Base-by-base conservation (phyloP, 2,797 vertebrate species). In the Bradypodion pumilum region DNA sequence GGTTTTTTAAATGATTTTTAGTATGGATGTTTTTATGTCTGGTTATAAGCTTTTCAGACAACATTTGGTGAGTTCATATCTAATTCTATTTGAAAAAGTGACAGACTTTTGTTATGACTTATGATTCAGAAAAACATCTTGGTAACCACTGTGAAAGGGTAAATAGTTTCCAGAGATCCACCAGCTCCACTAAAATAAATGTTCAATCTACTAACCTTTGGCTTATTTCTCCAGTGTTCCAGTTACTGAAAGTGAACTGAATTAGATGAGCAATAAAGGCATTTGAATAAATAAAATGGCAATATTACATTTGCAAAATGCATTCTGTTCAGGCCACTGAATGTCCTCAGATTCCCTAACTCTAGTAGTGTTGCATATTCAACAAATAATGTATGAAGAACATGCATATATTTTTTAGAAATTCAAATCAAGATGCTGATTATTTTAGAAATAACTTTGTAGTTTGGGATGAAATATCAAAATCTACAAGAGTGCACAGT, bases 331-430 rank as follows among this genome's bases (percentile, higher is more conserved):
- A 85, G 85, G 85, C 86, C 59, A 7, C 69, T 91, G 80, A n/a
- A 63, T 27, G 81, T 78, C 81, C 6, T 68, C 70, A 87, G 87
- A 90, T 83, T 87, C 19, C 27, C 88, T 49, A 74, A 9, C 13
- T 89, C 63, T 63, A 56, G 74, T 35, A 91, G 88, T n/a, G 23
- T 74, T 78, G 27, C 73, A 68, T 46, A 83, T 42, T 91, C 85
- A 91, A 85, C 75, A 94, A 88, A 83, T 52, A 83, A 2, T 63
- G 56, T 91, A 87, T 79, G 86, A 89, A 89, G 73, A 83, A 83
- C 60, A 44, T 5, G 8, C 69, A 76, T 60, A 76, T 60, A 73
- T 81, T 5, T 42, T 86, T 80, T 72, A 44, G 87, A 84, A 81
- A 52, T 3, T 37, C 81, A 85, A 81, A 8, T 76, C 7, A 35